Evolutionary conservation across 2,113 vertebrate species (phyloP).

Genomic region (Cololabis saira): DNA sequence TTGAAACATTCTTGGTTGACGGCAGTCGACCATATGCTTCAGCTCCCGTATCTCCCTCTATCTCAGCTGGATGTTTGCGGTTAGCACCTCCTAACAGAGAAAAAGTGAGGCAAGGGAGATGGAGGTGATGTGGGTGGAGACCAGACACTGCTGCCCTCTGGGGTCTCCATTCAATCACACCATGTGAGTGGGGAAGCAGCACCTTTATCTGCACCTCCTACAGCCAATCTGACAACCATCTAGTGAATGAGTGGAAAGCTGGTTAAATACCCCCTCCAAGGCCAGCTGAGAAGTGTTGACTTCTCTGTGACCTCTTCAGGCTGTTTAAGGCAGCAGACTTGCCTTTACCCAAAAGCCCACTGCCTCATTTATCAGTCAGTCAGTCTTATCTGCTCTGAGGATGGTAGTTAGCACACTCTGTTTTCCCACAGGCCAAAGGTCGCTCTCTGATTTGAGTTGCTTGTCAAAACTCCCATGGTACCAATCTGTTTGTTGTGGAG

Average conservation of each 20-base stretch:
- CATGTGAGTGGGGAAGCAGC: slow-evolving; percentile 43
- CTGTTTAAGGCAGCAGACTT: slow-evolving; percentile 38
- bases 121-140: slow-evolving; percentile 48
- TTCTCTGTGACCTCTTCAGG: slow-evolving; percentile 48
- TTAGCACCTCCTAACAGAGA: slow-evolving; percentile 52
- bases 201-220: slow-evolving; percentile 44
- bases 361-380: slow-evolving; percentile 45
- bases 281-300: slow-evolving; percentile 61
- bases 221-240: slow-evolving; percentile 64
- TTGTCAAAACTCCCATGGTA: slow-evolving; percentile 51
- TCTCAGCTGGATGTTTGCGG: slow-evolving; percentile 23
- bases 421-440: slow-evolving; percentile 65
- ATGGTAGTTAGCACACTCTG: slow-evolving; percentile 57
- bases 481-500: slow-evolving; percentile 39
- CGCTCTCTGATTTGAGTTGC: slow-evolving; percentile 41
- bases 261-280: slow-evolving; percentile 51
- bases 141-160: slow-evolving; percentile 35
- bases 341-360: slow-evolving; percentile 37
- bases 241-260: slow-evolving; percentile 47
- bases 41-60: slow-evolving; percentile 19
- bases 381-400: slow-evolving; percentile 63
- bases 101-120: slow-evolving; percentile 18
- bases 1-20: slow-evolving; percentile 26
- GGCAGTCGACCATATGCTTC: slow-evolving; percentile 46
- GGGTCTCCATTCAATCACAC: slow-evolving; percentile 63